Evolutionary conservation across 2,113 vertebrate genomes (phyloP), one percentile per base, ranked within the genome.

Genomic region (Strigops habroptila): DNA sequence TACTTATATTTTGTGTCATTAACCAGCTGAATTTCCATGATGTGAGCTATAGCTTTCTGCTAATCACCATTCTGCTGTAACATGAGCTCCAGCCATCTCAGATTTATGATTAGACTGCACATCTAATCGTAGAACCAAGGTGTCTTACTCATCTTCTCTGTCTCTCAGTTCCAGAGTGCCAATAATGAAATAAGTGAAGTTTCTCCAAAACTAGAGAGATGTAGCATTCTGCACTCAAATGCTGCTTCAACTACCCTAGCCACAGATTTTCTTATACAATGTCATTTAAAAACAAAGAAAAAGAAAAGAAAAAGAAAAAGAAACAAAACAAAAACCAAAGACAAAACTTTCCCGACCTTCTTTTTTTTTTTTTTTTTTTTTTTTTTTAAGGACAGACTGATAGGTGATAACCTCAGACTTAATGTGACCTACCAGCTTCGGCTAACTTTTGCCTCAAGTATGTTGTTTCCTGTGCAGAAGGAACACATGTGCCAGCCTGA

Each of bases 81-180:
- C n/a, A 31, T 68, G 43, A 84, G 12, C 14, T 53, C 13, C 25
- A 75, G 13, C 16, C 3, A 0, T 30, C 37, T 87, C 44, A 67
- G 24, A 59, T 68, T 82, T 85, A 21, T 25, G 10, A 46, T 85
- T 90, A 44, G 9, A 37, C 9, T 51, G 3, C 27, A 44, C 0
- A 1, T 27, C 5, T 65, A 43, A 48, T 51, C 2, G 6, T 25
- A 71, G 35, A 52, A 68, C 2, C 46, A 24, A 3, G 1, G 3
- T 62, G 13, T 63, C 46, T 43, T 71, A 35, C 39, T 60, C 60
- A 39, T 23, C 18, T 16, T 27, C 24, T 69, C 33, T 44, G 31
- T 39, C 10, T 79, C 14, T 18, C 31, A 64, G 30, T 18, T 60
- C 9, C 8, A 77, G n/a, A 68, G 9, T 27, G 18, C 52, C 19